phyloP scores from a whole-genome alignment of 2,113 vertebrate genomes.

The Bujurquina vittata region DNA sequence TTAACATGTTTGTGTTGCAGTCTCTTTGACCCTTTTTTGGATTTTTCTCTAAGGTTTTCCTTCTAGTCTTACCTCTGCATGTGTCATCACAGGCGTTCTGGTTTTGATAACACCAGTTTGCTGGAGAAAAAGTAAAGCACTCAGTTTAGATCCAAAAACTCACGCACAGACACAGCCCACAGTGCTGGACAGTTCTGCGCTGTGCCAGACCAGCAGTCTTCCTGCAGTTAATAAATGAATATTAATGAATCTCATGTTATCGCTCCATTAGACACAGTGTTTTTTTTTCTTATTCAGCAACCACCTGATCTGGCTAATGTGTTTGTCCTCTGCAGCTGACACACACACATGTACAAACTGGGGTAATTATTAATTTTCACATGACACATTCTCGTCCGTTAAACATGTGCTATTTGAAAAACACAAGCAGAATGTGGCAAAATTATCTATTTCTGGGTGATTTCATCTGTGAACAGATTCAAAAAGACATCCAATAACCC shows the following conservation, averaged over 20 bases:
- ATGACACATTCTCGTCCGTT: neutral
- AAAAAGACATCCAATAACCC: neutral
- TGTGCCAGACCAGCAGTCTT: neutral
- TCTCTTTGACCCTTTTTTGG: neutral
- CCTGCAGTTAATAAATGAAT: constrained; percentile 33
- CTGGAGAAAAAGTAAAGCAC: constrained; percentile 57
- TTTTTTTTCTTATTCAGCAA: constrained; percentile 39
- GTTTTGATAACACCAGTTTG: constrained; percentile 81
- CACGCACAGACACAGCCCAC: neutral
- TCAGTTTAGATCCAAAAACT: neutral
- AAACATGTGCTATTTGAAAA: neutral
- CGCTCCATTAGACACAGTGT: constrained; percentile 10
- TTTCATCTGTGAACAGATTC: neutral
- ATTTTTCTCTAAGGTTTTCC: neutral
- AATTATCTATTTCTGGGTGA: neutral
- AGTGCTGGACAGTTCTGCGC: neutral
- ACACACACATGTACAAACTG: neutral
- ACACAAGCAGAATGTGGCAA: neutral
- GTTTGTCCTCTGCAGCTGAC: constrained; percentile 18
- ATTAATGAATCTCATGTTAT: constrained; percentile 15
- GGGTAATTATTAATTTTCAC: constrained; percentile 38
- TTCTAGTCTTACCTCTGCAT: constrained; percentile 73
- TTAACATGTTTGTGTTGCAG: neutral
- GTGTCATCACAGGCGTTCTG: constrained; percentile 71
- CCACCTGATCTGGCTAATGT: constrained; percentile 11